A percentile compares a stretch with the other conserved stretches of the same genome.
Conservation (phyloP, 1,140 invertebrate genomes). For the Drosophila lini region DNA sequence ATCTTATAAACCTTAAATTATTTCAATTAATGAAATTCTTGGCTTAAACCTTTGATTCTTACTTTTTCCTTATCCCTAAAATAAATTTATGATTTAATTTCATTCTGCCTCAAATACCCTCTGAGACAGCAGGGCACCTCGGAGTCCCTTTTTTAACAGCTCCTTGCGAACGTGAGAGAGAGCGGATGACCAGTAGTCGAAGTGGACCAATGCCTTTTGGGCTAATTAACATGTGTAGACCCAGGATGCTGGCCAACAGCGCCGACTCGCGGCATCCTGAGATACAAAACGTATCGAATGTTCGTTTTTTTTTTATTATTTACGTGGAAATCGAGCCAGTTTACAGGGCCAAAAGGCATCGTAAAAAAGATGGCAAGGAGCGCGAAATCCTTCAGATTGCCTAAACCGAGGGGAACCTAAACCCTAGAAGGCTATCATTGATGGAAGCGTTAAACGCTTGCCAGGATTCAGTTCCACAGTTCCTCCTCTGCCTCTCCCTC, state of each 20-base stretch:
- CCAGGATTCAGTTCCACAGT: constrained; percentile 54
- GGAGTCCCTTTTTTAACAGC: constrained; percentile 61
- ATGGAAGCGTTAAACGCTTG: constrained; percentile 70
- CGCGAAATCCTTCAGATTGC: constrained; percentile 40
- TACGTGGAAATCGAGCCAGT: constrained; percentile 73
- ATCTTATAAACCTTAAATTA: too few species aligned
- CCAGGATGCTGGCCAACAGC: constrained; percentile 51
- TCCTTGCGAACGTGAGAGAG: constrained; percentile 77
- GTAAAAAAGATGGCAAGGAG: constrained; percentile 60
- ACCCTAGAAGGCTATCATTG: constrained; percentile 67
- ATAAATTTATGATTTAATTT: too few species aligned
- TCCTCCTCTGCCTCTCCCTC: background rate
- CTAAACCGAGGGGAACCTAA: constrained; percentile 4
- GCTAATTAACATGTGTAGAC: constrained; percentile 78
- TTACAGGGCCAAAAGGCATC: constrained; percentile 51
- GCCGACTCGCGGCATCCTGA: constrained; percentile 21
- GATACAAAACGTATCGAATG: constrained; percentile 53
- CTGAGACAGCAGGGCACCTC: background rate
- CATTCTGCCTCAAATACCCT: background rate
- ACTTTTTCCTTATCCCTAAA: background rate
- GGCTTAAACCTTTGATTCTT: accelerated
- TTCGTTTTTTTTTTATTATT: constrained; percentile 71
- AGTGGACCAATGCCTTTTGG: constrained; percentile 33
- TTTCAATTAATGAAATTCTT: background rate
- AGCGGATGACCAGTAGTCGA: constrained; percentile 72